phyloP scores from a whole-genome alignment of 2,888 invertebrate genomes.

The Beris chalybata region DNA sequence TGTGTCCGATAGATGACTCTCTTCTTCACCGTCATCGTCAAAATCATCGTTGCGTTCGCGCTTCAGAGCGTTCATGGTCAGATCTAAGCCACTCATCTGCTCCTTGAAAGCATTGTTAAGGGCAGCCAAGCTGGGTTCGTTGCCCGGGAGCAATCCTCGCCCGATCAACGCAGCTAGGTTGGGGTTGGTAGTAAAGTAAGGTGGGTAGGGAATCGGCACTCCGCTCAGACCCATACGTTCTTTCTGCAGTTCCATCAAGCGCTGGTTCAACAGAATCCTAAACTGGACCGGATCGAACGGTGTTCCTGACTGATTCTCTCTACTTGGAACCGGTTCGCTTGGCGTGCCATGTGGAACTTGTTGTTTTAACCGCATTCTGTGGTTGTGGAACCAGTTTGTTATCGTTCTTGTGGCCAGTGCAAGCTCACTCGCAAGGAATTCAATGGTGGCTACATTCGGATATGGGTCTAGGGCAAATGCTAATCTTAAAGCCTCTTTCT shows the following conservation, averaged over 20 bases:
- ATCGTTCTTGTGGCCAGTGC: constrained; percentile 93
- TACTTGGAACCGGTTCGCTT: constrained; percentile 72
- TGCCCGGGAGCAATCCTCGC: constrained; percentile 65
- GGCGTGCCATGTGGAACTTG: constrained; percentile 78
- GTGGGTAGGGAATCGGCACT: constrained; percentile 75
- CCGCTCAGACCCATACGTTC: constrained; percentile 79
- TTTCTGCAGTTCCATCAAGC: constrained; percentile 83
- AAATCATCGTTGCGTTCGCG: constrained; percentile 62
- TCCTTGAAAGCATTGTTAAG: constrained; percentile 69
- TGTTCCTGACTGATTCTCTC: constrained; percentile 69
- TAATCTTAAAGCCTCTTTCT: constrained; percentile 91
- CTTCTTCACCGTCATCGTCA: constrained; percentile 71
- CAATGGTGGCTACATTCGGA: constrained; percentile 94
- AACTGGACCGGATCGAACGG: constrained; percentile 93
- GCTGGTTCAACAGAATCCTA: constrained; percentile 83
- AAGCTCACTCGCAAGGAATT: constrained; percentile 89
- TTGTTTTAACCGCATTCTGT: constrained; percentile 96
- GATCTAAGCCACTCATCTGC: constrained; percentile 81
- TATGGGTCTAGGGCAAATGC: constrained; percentile 97
- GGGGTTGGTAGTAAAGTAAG: constrained; percentile 75
- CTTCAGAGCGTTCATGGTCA: constrained; percentile 82
- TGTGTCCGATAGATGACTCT: constrained; percentile 51
- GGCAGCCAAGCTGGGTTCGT: constrained; percentile 61
- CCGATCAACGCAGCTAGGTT: constrained; percentile 77
- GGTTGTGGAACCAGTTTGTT: constrained; percentile 99